Evolutionary conservation across 2,797 vertebrate genomes (phyloP).

Genomic region (Microctenopoma steveboyesi): DNA sequence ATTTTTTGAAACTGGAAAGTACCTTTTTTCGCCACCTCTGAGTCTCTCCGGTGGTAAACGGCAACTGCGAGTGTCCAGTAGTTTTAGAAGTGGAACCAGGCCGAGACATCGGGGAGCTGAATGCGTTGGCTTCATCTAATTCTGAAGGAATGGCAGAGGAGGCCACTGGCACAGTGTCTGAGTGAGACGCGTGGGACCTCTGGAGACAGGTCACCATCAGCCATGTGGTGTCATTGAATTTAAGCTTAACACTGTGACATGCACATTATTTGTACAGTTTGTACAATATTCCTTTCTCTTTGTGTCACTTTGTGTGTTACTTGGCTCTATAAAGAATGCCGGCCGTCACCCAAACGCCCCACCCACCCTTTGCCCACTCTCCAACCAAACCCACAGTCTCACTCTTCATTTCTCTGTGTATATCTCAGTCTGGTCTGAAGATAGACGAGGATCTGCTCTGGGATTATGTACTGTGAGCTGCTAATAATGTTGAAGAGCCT

Average conservation of each 20-base stretch:
- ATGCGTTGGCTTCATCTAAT: constrained; percentile 61
- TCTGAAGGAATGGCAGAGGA: constrained; percentile 74
- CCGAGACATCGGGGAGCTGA: constrained; percentile 63
- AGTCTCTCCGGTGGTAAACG: constrained; percentile 6
- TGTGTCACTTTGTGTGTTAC: constrained; percentile 43
- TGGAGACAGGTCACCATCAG: constrained; percentile 80
- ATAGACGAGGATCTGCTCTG: constrained; percentile 75
- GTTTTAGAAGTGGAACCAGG: constrained; percentile 61
- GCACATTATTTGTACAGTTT: constrained; percentile 32
- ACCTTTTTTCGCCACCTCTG: constrained; percentile 3
- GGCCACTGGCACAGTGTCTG: constrained; percentile 72
- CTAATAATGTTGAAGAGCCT: constrained; percentile 86
- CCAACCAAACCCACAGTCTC: not conserved
- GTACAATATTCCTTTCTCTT: constrained; percentile 19
- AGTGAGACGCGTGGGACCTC: constrained; percentile 65
- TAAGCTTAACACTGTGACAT: constrained; percentile 42
- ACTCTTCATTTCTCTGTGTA: constrained; percentile 58
- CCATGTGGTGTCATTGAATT: constrained; percentile 59
- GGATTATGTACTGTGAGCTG: constrained; percentile 83
- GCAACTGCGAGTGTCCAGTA: constrained; percentile 53
- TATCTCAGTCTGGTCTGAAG: constrained; percentile 75
- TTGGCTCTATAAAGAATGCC: constrained; percentile 39
- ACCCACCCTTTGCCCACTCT: constrained; percentile 7
- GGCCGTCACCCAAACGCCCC: constrained; percentile 1
- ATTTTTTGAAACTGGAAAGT: constrained; percentile 5